Conservation (phyloP, 1,140 invertebrate genomes). For the Drosophila seguyi region DNA sequence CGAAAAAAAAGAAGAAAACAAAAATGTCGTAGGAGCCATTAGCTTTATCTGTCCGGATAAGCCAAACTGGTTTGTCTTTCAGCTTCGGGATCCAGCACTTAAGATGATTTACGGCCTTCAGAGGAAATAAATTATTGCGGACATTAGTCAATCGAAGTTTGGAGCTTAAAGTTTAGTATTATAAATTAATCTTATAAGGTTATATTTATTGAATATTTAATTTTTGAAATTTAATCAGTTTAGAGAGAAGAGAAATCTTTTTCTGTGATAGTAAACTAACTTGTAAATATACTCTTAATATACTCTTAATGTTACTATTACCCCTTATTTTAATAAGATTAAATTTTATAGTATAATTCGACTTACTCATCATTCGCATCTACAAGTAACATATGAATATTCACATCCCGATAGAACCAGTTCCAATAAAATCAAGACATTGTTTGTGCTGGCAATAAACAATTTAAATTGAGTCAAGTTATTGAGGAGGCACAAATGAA, state of each 20-base stretch:
- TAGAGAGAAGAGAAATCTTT: not conserved
- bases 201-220: not conserved
- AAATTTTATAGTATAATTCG: too few relatives aligned
- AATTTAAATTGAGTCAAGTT: slow-evolving; percentile 36
- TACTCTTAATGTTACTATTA: too few relatives aligned
- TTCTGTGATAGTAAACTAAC: not conserved
- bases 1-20: slow-evolving; percentile 29
- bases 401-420: slow-evolving; percentile 27
- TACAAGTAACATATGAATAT: slow-evolving; percentile 5
- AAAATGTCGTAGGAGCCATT: slow-evolving; percentile 63
- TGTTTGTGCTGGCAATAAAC: slow-evolving; percentile 24
- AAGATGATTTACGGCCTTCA: slow-evolving; percentile 31
- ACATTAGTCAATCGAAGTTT: slow-evolving; percentile 5
- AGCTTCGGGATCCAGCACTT: slow-evolving; percentile 5
- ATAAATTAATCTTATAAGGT: not conserved
- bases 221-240: not conserved
- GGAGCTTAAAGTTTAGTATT: not conserved
- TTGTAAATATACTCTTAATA: too few relatives aligned
- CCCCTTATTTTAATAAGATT: too few relatives aligned
- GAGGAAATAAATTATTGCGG: not conserved
- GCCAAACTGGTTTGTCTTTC: slow-evolving; percentile 26
- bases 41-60: slow-evolving; percentile 57
- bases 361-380: slow-evolving; percentile 1
- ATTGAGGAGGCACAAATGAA: slow-evolving; percentile 46
- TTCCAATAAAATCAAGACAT: slow-evolving; percentile 16